A percentile compares a stretch with the other conserved stretches of the same genome.
phyloP scores from a whole-genome alignment of 1,140 invertebrate species.

The Papilio aristodemus region DNA sequence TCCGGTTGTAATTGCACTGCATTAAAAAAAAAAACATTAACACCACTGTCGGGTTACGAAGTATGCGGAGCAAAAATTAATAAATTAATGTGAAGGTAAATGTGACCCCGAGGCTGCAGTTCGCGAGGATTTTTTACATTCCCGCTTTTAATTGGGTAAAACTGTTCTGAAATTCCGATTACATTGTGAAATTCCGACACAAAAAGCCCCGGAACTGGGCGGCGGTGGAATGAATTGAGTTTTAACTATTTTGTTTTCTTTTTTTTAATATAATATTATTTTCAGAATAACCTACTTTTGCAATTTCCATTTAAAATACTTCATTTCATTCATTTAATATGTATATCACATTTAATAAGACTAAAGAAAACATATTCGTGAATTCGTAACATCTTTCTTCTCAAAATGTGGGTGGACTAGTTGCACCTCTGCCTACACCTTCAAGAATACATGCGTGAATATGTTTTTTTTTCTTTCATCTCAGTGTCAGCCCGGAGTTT shows the following conservation, averaged over 20 bases:
- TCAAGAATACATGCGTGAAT: too few species aligned
- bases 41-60: background rate
- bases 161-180: conserved; percentile 1
- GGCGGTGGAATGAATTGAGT: background rate
- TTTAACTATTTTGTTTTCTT: background rate
- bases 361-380: too few species aligned
- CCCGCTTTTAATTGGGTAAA: background rate
- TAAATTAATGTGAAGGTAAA: background rate
- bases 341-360: too few species aligned
- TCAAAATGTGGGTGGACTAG: too few species aligned
- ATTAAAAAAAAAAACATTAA: too few species aligned
- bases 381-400: too few species aligned
- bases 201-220: background rate
- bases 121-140: background rate
- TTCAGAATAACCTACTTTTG: background rate
- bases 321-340: too few species aligned
- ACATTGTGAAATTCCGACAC: background rate
- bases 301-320: too few species aligned
- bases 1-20: too few species aligned
- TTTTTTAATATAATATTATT: background rate
- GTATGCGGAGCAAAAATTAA: background rate
- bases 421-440: too few species aligned
- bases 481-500: too few species aligned
- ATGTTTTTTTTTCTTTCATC: too few species aligned
- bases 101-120: background rate